Conservation (phyloP, 2,113 vertebrate genomes). For the Shinisaurus crocodilurus region DNA sequence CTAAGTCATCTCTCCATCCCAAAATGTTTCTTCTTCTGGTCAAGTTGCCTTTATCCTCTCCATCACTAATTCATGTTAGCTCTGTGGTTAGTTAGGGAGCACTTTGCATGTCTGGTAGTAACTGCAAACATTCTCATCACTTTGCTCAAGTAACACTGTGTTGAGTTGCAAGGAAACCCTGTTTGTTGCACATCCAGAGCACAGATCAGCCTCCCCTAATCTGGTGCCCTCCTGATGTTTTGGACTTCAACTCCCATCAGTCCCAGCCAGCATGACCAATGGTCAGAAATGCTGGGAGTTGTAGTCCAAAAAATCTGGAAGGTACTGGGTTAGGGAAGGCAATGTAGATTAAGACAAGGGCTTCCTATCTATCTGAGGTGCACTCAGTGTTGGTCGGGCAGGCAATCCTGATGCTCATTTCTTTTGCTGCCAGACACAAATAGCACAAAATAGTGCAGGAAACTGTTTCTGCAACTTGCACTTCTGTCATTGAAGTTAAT, state of each 20-base stretch:
- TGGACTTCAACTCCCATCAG: too few relatives aligned
- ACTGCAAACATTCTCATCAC: too few relatives aligned
- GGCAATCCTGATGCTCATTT: background rate
- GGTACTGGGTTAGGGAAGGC: too few relatives aligned
- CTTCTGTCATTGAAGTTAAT: background rate
- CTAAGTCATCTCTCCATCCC: background rate
- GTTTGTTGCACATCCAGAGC: too few relatives aligned
- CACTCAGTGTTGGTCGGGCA: background rate
- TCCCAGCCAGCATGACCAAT: too few relatives aligned
- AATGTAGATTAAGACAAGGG: background rate
- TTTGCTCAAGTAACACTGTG: background rate
- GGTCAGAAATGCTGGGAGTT: too few relatives aligned
- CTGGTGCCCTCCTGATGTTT: too few relatives aligned
- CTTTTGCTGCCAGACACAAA: background rate
- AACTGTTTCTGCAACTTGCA: background rate
- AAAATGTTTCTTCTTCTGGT: background rate
- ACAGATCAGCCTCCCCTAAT: too few relatives aligned
- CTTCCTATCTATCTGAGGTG: background rate
- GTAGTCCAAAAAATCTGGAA: too few relatives aligned
- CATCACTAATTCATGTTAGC: background rate
- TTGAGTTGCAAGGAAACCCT: background rate
- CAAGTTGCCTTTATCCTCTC: background rate
- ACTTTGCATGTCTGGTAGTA: background rate
- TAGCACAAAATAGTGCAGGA: background rate
- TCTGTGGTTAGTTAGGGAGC: background rate